A percentile compares a stretch with the other conserved stretches of the same genome.
Evolutionary conservation across 2,888 invertebrate genomes (phyloP).

Genomic region (Beris morrisii): DNA sequence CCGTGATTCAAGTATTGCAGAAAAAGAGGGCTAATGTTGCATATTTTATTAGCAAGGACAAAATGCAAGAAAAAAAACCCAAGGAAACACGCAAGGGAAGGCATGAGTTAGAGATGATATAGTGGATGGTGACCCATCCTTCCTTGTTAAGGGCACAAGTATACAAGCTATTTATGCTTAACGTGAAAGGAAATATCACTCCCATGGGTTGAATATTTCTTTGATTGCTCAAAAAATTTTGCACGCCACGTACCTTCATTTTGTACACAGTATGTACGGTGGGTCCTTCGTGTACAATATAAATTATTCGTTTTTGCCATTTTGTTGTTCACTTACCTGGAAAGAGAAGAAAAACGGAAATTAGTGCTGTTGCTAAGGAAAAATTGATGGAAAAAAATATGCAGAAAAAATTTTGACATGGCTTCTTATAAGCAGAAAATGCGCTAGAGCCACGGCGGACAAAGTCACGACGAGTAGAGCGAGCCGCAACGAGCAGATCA

Average conservation of each 20-base stretch:
- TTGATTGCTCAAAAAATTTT: too few species aligned
- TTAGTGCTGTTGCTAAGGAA: too few species aligned
- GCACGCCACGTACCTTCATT: too few species aligned
- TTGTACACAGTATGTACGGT: too few species aligned
- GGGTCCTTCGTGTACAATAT: not conserved
- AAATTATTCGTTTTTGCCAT: slow-evolving; percentile 5
- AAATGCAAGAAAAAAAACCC: not conserved
- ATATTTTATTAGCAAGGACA: slow-evolving; percentile 28
- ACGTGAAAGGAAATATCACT: slow-evolving; percentile 23
- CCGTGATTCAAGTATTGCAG: slow-evolving; percentile 3
- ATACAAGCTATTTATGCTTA: slow-evolving; percentile 20
- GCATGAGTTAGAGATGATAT: slow-evolving; percentile 19
- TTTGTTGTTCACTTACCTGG: slow-evolving; percentile 19
- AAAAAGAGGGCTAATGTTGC: slow-evolving; percentile 26
- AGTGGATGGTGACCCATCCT: slow-evolving; percentile 33
- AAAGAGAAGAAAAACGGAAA: slow-evolving; percentile 9
- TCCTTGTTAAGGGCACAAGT: slow-evolving; percentile 32
- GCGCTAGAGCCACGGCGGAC: too few species aligned
- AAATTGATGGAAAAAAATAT: too few species aligned
- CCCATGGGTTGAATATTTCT: slow-evolving; percentile 20
- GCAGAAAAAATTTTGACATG: too few species aligned
- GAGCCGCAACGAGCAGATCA: too few species aligned
- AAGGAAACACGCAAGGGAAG: not conserved
- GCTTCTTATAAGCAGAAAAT: too few species aligned
- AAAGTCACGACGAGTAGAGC: too few species aligned